Evolutionary conservation across 2,797 vertebrate species (phyloP), one percentile per base, ranked within the genome.

Genomic region (Melanogrammus aeglefinus): DNA sequence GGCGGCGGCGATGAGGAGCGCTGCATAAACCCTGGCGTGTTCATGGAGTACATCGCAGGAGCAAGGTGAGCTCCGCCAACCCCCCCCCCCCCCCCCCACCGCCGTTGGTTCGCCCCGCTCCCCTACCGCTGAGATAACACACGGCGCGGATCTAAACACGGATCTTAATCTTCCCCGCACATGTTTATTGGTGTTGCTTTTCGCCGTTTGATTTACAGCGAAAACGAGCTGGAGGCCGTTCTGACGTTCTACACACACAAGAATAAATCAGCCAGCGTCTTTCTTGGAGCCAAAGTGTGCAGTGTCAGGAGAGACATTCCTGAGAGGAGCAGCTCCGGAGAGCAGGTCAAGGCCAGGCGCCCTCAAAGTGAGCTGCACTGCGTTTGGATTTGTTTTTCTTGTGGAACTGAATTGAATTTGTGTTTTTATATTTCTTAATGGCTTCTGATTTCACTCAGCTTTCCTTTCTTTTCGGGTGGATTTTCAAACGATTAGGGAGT

Each of bases 231-330:
- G 89, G 98, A 99, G 83, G 96, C 99, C 86, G 94, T 99, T 57
- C 92, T 99, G 86, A 99, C 98, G 10, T 97, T 96, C 93, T 99
- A 99, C 88, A 98, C 96, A 0, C 96, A 96, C 83, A 97, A 96
- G 91, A 98, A 95, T 91, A 97, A 97, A 91, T 97, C 96, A 71
- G 94, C 96, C 81, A 96, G 94, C 75, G 87, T 98, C 90, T 98
- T 99, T 91, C 91, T 98, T 78, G 97, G 97, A 83, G 89, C 95
- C 77, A 94, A 93, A 85, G 86, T 91, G 83, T 87, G 86, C 87
- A 87, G 81, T 80, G 81, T 87, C 81, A 95, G 93, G 84, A 88
- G 87, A 78, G 91, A 85, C 73, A 83, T 63, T 78, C 79, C 78
- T 73, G 84, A 81, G 83, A 82, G 63, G 77, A 85, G 86, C 14